phyloP scores from a whole-genome alignment of 2,888 invertebrate species.

The Corythucha ciliata region DNA sequence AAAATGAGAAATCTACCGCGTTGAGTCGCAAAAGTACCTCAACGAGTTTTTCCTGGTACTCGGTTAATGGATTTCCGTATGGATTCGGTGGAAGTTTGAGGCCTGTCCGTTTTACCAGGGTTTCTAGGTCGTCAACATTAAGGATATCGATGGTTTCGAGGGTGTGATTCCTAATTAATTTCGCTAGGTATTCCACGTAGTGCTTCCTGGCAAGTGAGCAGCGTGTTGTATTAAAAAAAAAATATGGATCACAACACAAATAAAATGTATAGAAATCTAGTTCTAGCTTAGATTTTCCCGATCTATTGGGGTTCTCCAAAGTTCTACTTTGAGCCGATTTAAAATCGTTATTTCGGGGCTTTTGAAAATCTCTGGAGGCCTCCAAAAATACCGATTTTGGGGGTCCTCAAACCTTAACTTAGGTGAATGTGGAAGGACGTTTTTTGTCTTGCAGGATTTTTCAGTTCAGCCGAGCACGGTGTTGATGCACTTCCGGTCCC shows the following conservation, averaged over 20 bases:
- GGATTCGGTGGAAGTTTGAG: slow-evolving; percentile 64
- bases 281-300: no score
- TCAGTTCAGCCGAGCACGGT: no score
- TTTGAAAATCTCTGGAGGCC: no score
- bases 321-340: no score
- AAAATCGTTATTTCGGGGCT: no score
- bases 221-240: no score
- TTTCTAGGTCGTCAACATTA: slow-evolving; percentile 71
- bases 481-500: no score
- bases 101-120: slow-evolving; percentile 63
- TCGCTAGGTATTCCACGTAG: slow-evolving; percentile 81
- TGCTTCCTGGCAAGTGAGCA: slow-evolving; percentile 55
- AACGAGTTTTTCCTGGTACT: slow-evolving; percentile 45
- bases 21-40: slow-evolving; percentile 46
- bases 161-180: slow-evolving; percentile 57
- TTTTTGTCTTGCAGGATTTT: no score
- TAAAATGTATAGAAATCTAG: not conserved
- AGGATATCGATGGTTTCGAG: slow-evolving; percentile 72
- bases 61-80: slow-evolving; percentile 52
- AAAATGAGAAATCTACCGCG: not conserved
- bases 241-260: not conserved
- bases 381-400: no score
- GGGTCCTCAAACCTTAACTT: no score
- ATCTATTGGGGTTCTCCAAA: not conserved
- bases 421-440: no score